These are phyloP conservation scores for Aleiodes alternator DNA, from an alignment of 2,888 invertebrate genomes.

Conservation along the genomic window DNA sequence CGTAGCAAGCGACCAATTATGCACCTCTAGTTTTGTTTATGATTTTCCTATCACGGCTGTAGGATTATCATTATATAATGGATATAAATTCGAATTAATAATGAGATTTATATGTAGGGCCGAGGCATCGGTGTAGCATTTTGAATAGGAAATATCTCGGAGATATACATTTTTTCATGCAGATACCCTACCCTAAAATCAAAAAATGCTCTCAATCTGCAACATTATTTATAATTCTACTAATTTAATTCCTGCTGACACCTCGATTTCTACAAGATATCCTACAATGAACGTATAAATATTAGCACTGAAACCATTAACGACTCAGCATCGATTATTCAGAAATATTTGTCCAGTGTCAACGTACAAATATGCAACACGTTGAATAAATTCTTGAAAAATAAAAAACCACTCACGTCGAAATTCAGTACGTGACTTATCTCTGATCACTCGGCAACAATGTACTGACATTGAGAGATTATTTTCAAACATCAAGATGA, in stretches of 20 bases:
- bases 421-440: slow-evolving; percentile 15
- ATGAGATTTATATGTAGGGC: no score
- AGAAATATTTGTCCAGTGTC: neutral
- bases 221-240: neutral
- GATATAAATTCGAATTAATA: no score
- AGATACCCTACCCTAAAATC: no score
- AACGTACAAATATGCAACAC: slow-evolving; percentile 17
- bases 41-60: no score
- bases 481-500: slow-evolving; percentile 13
- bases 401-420: neutral
- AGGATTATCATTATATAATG: no score
- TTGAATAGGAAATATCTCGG: no score
- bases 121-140: no score
- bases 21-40: no score
- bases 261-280: neutral
- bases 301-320: slow-evolving; percentile 3
- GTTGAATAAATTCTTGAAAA: slow-evolving; percentile 15
- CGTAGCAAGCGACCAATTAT: no score
- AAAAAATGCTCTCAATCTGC: neutral
- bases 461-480: slow-evolving; percentile 12
- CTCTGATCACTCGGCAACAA: neutral
- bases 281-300: neutral
- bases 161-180: no score
- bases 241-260: slow-evolving; percentile 14
- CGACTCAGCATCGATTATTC: slow-evolving; percentile 25